Base-by-base conservation (phyloP, 1,140 invertebrate species). In the Chrysopa pallens region DNA sequence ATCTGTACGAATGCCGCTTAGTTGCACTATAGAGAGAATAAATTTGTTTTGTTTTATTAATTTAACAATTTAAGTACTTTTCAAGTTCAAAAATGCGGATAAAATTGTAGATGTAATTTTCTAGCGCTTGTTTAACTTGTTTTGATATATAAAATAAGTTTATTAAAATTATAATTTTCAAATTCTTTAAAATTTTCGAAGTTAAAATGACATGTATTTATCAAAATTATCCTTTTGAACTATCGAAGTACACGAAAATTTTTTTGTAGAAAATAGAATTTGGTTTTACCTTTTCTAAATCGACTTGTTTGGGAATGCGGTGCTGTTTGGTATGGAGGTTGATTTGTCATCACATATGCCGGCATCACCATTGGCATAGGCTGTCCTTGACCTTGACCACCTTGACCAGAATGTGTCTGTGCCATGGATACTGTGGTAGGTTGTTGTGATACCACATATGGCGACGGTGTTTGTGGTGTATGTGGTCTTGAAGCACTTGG, bases 401-500 rank as follows among this genome's bases (percentile, higher is more conserved):
- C 28, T 12, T 52, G 50, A 31, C 52, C 53, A 6, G 52, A 44
- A 23, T 53, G 45, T 33, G 54, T 39, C 12, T 55, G 46, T 17
- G 17, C 55, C 58, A 41, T 56, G 61, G 8, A 56, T 53, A 48
- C 47, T 54, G 48, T 48, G 53, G 47, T 57, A 50, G 48, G 56
- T 23, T 23, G 17, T 23, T 23, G 17, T 23, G 17, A 23, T 5
- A 23, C 17, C 50, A 42, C 59, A 52, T 38, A 60, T 55, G 57
- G 60, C 60, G 64, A 78, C 13, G 83, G 83, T 17, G 84, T 88
- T 57, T 84, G 83, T 28, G 84, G 86, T 8, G 85, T 89, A 54
- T 88, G 84, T 17, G 84, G 83, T 36, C 84, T 70, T 53, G 66
- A 73, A 40, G 73, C 73, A 17, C 72, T 75, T 29, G 75, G 75